Evolutionary conservation across 2,113 vertebrate species (phyloP), one percentile per base, ranked within the genome.

Genomic region (Salminus brasiliensis): DNA sequence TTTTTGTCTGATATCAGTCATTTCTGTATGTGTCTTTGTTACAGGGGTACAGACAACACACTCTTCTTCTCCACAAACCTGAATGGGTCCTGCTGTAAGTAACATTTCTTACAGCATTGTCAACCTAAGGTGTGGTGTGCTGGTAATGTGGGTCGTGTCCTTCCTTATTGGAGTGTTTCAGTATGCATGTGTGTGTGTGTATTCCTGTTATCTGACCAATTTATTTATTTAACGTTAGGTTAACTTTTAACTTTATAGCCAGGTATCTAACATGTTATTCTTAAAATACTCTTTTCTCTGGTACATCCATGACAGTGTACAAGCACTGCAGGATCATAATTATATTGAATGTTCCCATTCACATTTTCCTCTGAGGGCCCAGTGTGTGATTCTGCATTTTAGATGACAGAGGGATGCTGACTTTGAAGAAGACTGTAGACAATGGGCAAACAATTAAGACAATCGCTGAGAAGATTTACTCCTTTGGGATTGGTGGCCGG

Each of bases 1-100:
- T n/a, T n/a, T 0, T 0, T 47, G 41, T 2, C 15, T 49, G 25
- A 11, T 7, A n/a, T 5, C 18, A 59, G 12, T 47, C 3, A 18
- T 18, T 43, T 47, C 18, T 36, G 1, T 29, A 9, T 59, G 7
- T 76, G n/a, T n/a, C 60, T 63, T 87, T 91, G 2, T 79, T 53
- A 8, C 57, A 96, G 95, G 95, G 96, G 92, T 79, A 85, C 87
- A 9, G 85, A 89, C 78, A 88, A 88, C 78, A 89, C 83, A 52
- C 92, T 96, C 80, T 96, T 95, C 89, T 95, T 96, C 83, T 94
- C 94, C 66, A 84, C 93, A 69, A 93, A 85, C 81, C 72, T 85
- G 65, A 96, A 96, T 34, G 94, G 93, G 81, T 96, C 96, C 78
- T 97, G 96, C 88, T 92, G 96, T 97, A 91, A 97, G 96, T 95